Evolutionary conservation across 2,888 invertebrate species (phyloP).

Genomic region (Adelphocoris suturalis): DNA sequence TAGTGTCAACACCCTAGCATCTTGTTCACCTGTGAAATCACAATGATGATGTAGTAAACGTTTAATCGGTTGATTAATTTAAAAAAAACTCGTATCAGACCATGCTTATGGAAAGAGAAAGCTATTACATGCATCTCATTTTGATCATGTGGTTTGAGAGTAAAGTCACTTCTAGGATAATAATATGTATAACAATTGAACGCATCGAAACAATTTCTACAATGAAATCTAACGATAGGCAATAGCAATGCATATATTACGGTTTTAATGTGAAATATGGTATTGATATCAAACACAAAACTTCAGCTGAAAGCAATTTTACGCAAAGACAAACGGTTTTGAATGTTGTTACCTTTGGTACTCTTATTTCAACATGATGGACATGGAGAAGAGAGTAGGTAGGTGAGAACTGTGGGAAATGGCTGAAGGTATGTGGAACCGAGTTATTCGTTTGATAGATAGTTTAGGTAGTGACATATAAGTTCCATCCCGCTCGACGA

Average conservation of each 20-base stretch:
- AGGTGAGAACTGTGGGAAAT: not conserved
- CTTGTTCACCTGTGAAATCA: constrained; percentile 89
- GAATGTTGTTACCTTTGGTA: not conserved
- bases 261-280: not conserved
- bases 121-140: constrained; percentile 9
- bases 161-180: constrained; percentile 11
- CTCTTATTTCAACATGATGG: constrained; percentile 4
- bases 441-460: not conserved
- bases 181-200: not conserved
- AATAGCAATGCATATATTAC: constrained; percentile 17
- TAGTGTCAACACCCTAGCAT: constrained; percentile 93
- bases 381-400: constrained; percentile 1
- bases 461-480: no score
- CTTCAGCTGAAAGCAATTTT: constrained; percentile 22
- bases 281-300: not conserved
- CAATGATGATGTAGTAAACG: not conserved
- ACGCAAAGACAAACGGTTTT: constrained; percentile 12
- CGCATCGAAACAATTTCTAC: not conserved
- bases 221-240: constrained; percentile 8
- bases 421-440: not conserved
- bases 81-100: not conserved
- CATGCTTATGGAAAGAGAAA: constrained; percentile 33
- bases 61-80: not conserved
- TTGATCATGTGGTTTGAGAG: not conserved
- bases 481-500: no score